Evolutionary conservation across 1,140 invertebrate species (phyloP), one percentile per base, ranked within the genome.

Genomic region (Trigoniulus corallinus): DNA sequence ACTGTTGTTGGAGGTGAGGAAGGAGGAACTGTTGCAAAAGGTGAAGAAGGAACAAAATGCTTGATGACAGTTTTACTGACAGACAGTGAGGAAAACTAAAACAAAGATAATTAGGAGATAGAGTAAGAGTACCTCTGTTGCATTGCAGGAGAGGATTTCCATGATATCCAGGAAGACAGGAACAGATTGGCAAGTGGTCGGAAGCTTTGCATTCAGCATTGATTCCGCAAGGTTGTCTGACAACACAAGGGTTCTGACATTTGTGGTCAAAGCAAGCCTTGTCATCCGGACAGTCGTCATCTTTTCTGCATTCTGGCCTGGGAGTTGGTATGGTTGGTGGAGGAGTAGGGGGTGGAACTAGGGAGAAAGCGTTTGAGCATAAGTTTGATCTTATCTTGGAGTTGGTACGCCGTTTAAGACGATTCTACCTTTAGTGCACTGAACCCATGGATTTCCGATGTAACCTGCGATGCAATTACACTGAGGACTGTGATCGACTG

Each of bases 191-290:
- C 61, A 78, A 77, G 67, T 91, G 88, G 59, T 81, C 68, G 46
- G 88, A 75, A 39, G 85, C 80, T 58, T 77, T 77, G 66, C 88
- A 93, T 29, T 89, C 71, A 40, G 88, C 87, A 68, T 91, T 88
- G 56, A 80, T 74, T 53, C 88, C 88, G 67, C 88, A 93, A 53
- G 82, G 82, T 57, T 81, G 86, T 57, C 82, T 77, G 57, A 89
- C 72, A 58, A 76, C 79, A 72, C 88, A 93, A 56, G 86, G 88
- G 71, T 92, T 85, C 67, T 85, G 75, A 68, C 88, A 93, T 67
- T 80, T 73, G n/a, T n/a, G n/a, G n/a, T 67, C 72, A n/a, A n/a
- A n/a, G n/a, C n/a, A n/a, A n/a, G n/a, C n/a, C n/a, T n/a, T n/a
- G n/a, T n/a, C n/a, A n/a, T n/a, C n/a, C n/a, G n/a, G n/a, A n/a